phyloP scores from a whole-genome alignment of 1,140 invertebrate genomes.

The Nasonia giraulti region DNA sequence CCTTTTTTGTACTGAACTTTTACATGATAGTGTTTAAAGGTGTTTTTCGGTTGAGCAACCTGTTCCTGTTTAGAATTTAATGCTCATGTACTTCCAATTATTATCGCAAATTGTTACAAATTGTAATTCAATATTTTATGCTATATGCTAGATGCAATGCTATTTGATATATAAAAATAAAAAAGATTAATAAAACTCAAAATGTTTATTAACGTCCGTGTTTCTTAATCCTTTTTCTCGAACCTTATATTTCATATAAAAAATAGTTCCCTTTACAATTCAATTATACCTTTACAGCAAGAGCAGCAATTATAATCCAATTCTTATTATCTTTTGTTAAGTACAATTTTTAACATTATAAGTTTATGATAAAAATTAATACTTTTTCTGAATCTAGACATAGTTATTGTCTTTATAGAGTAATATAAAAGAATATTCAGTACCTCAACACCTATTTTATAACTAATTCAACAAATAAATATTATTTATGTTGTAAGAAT shows the following conservation, averaged over 20 bases:
- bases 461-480: background rate
- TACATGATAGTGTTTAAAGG: conserved; percentile 18
- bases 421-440: background rate
- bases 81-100: conserved; percentile 25
- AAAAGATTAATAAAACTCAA: conserved; percentile 29
- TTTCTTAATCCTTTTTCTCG: background rate
- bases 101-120: conserved; percentile 44
- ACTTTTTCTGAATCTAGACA: background rate
- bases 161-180: conserved; percentile 49
- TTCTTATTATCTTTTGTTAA: background rate
- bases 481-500: background rate
- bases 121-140: conserved; percentile 47
- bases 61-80: conserved; percentile 40
- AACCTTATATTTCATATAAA: conserved; percentile 15
- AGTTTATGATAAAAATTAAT: too few species aligned
- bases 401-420: background rate
- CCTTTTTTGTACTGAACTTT: conserved; percentile 21
- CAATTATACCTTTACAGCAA: background rate
- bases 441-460: background rate
- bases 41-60: conserved; percentile 13
- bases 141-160: conserved; percentile 44
- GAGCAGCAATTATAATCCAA: background rate
- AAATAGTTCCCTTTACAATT: conserved; percentile 40
- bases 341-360: background rate
- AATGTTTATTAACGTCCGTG: conserved; percentile 5